Conservation (phyloP, 2,888 invertebrate species). For the Callyntrura guangdongensis region DNA sequence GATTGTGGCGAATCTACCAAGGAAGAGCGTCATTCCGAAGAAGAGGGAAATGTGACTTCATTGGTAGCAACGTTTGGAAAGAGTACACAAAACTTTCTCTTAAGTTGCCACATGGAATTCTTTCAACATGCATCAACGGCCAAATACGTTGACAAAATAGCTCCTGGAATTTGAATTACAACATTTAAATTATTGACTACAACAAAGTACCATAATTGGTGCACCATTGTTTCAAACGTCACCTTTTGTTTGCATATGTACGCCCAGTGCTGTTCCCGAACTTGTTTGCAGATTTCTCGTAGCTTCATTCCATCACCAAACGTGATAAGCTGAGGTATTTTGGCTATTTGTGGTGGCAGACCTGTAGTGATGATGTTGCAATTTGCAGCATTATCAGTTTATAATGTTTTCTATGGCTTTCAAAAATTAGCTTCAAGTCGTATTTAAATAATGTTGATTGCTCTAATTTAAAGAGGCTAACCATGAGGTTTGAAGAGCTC, state of each 20-base stretch:
- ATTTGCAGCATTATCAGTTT: no score
- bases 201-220: no score
- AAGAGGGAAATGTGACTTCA: slow-evolving; percentile 74
- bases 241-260: slow-evolving; percentile 72
- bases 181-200: neutral
- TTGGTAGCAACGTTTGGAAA: slow-evolving; percentile 81
- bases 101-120: slow-evolving; percentile 80
- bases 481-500: slow-evolving; percentile 78
- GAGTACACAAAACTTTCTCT: slow-evolving; percentile 82
- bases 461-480: neutral
- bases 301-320: slow-evolving; percentile 80
- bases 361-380: no score
- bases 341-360: slow-evolving; percentile 79
- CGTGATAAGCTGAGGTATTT: slow-evolving; percentile 73
- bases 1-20: slow-evolving; percentile 61
- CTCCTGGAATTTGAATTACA: slow-evolving; percentile 28
- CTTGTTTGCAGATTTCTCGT: slow-evolving; percentile 79
- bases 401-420: no score
- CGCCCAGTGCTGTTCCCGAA: slow-evolving; percentile 82
- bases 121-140: slow-evolving; percentile 81
- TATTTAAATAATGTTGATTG: neutral
- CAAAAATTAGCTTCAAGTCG: neutral
- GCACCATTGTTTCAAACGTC: no score
- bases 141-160: slow-evolving; percentile 79
- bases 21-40: slow-evolving; percentile 46